phyloP scores from a whole-genome alignment of 2,113 vertebrate genomes.

The Corapipo altera region DNA sequence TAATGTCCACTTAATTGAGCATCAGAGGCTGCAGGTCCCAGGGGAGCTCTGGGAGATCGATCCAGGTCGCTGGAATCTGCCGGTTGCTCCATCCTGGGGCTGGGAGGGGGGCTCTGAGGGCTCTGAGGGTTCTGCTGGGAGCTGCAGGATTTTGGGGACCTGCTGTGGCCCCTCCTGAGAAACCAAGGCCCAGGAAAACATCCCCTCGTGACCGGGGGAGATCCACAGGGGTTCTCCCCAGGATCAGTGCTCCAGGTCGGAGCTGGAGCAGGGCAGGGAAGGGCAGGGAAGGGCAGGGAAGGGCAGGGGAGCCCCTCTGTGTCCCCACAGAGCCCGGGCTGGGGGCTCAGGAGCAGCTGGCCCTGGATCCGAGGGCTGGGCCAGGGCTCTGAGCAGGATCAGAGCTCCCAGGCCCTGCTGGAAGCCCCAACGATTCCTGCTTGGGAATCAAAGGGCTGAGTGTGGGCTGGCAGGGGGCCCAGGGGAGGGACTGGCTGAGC shows the following conservation, averaged over 20 bases:
- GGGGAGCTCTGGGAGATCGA: not conserved
- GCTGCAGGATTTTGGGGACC: not conserved
- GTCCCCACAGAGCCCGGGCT: not conserved
- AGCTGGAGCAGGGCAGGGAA: not conserved
- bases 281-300: not conserved
- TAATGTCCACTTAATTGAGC: not conserved
- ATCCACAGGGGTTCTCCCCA: rapidly evolving
- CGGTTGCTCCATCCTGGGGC: not conserved
- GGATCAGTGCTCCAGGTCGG: not conserved
- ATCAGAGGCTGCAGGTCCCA: not conserved
- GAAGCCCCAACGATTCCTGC: not conserved
- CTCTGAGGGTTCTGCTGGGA: not conserved
- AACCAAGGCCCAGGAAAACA: rapidly evolving
- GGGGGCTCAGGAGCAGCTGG: not conserved
- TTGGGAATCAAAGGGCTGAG: not conserved
- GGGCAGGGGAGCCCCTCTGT: not conserved
- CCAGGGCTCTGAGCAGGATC: not conserved
- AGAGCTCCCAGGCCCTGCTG: not conserved
- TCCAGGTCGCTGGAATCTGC: not conserved
- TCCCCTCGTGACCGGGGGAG: rapidly evolving
- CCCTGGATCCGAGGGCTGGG: not conserved
- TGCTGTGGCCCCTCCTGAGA: not conserved
- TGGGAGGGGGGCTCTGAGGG: not conserved
- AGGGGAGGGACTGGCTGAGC: not conserved
- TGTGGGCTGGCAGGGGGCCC: not conserved